Evolutionary conservation across 2,797 vertebrate species (phyloP).

Genomic region (Melanotaenia trifasciata): DNA sequence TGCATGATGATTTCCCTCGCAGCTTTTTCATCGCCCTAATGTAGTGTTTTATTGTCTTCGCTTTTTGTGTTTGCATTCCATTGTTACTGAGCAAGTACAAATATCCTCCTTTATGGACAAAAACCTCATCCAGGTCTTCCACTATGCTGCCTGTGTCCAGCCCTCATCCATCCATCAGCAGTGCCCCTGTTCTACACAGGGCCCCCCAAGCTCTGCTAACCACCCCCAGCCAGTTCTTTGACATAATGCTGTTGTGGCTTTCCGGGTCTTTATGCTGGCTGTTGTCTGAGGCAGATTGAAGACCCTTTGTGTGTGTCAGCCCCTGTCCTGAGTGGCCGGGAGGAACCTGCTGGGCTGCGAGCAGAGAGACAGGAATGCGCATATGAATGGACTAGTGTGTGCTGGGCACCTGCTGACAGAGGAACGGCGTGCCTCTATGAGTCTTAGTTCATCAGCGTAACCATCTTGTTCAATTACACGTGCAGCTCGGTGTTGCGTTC

Average conservation of each 20-base stretch:
- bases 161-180: conserved; percentile 81
- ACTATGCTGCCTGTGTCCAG: conserved; percentile 49
- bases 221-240: conserved; percentile 66
- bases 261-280: conserved; percentile 82
- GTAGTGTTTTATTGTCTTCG: conserved; percentile 77
- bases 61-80: conserved; percentile 79
- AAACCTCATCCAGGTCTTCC: conserved; percentile 61
- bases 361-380: conserved; percentile 80
- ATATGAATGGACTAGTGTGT: conserved; percentile 80
- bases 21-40: conserved; percentile 74
- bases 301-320: conserved; percentile 77
- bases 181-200: conserved; percentile 56
- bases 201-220: conserved; percentile 58
- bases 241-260: conserved; percentile 77
- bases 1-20: conserved; percentile 86
- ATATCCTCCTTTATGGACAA: conserved; percentile 76
- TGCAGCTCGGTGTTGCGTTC: conserved; percentile 60
- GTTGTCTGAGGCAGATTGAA: conserved; percentile 82
- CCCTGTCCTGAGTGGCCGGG: conserved; percentile 76
- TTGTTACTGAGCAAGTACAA: conserved; percentile 79
- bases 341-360: conserved; percentile 74
- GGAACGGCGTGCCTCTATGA: conserved; percentile 60
- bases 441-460: conserved; percentile 72
- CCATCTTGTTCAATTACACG: conserved; percentile 78
- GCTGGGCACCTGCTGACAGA: conserved; percentile 80